phyloP scores from a whole-genome alignment of 2,797 vertebrate genomes.

The Merluccius polli region DNA sequence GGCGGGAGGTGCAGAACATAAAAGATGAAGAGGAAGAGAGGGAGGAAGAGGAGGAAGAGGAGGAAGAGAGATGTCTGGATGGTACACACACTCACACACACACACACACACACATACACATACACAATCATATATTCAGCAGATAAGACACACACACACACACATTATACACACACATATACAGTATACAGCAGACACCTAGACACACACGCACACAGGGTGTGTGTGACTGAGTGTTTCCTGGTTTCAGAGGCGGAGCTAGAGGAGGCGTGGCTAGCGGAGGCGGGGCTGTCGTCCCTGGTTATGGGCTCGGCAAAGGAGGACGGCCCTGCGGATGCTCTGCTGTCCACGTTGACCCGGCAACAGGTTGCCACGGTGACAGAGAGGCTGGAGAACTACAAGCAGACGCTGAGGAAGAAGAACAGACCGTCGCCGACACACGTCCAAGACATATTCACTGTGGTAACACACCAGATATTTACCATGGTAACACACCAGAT shows the following conservation, averaged over 20 bases:
- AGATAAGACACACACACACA: not conserved
- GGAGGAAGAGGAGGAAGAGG: conserved; percentile 73
- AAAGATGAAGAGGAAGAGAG: conserved; percentile 71
- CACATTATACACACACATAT: not conserved
- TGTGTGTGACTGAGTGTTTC: not conserved
- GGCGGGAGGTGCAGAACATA: conserved; percentile 87
- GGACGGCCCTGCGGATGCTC: conserved; percentile 77
- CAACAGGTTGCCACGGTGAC: conserved; percentile 88
- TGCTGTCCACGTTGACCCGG: conserved; percentile 87
- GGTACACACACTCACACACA: conserved; percentile 65
- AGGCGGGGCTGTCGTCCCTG: conserved; percentile 84
- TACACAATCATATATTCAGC: too few species aligned
- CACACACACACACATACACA: not conserved
- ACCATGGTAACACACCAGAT: not conserved
- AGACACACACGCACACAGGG: not conserved
- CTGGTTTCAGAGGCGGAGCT: conserved; percentile 81
- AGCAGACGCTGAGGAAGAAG: conserved; percentile 84
- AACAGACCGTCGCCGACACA: conserved; percentile 83
- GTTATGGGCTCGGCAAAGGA: conserved; percentile 66
- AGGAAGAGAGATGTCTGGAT: conserved; percentile 79
- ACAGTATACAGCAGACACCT: not conserved
- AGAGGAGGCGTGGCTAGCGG: conserved; percentile 91
- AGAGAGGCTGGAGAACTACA: conserved; percentile 89
- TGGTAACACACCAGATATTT: conserved; percentile 65
- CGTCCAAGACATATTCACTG: conserved; percentile 81